Conservation (phyloP, 1,140 invertebrate species). For the Zaprionus inermis region DNA sequence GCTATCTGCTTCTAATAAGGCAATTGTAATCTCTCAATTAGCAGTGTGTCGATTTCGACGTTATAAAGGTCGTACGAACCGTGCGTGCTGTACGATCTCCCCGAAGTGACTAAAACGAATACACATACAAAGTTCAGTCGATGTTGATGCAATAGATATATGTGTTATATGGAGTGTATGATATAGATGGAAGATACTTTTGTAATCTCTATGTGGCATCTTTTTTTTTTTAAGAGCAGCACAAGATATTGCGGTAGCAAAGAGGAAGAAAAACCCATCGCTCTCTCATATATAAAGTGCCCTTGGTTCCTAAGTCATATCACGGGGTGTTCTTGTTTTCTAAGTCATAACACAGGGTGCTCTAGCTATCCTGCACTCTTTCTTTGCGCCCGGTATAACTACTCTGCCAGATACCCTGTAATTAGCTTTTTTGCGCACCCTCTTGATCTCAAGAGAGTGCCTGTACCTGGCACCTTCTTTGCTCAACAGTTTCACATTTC, state of each 20-base stretch:
- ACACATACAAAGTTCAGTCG: background rate
- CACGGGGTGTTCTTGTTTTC: no score
- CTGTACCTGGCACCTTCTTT: background rate
- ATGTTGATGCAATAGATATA: background rate
- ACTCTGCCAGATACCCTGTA: no score
- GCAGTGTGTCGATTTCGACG: slow-evolving; percentile 8
- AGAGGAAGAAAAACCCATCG: no score
- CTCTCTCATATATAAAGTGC: no score
- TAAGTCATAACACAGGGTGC: no score
- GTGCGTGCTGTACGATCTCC: background rate
- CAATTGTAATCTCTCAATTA: slow-evolving; percentile 17
- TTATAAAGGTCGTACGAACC: background rate
- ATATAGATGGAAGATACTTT: background rate
- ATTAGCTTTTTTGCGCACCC: no score
- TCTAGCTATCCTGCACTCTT: no score
- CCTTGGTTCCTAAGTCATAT: no score
- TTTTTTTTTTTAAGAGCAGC: background rate
- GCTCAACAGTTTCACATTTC: background rate
- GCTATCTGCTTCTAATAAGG: background rate
- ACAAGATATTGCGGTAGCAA: no score
- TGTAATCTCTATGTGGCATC: background rate
- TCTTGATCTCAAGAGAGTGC: no score
- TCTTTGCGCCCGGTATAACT: no score
- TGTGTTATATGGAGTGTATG: background rate
- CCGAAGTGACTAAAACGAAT: background rate